phyloP scores from a whole-genome alignment of 2,113 vertebrate species.

The Poecile atricapillus region DNA sequence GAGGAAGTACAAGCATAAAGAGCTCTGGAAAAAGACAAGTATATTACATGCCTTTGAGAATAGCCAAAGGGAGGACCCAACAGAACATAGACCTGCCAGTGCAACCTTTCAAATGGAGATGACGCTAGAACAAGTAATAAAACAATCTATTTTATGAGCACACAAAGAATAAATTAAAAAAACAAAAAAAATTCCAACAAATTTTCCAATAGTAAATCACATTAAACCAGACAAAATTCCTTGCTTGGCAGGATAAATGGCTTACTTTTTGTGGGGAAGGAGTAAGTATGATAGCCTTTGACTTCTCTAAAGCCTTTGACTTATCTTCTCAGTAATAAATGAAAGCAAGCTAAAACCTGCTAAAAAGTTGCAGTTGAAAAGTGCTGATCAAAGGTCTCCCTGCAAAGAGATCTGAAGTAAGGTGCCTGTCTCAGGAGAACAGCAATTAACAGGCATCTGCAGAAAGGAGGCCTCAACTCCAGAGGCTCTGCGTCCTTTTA shows the following conservation, averaged over 20 bases:
- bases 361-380: neutral
- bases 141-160: neutral
- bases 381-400: neutral
- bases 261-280: neutral
- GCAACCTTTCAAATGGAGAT: neutral
- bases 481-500: conserved; percentile 23
- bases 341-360: neutral
- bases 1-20: neutral
- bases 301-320: neutral
- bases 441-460: conserved; percentile 65
- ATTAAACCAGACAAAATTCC: neutral
- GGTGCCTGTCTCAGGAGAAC: conserved; percentile 46
- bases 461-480: conserved; percentile 3
- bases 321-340: neutral
- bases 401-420: neutral
- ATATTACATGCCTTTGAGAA: neutral
- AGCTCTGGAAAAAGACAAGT: neutral
- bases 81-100: neutral
- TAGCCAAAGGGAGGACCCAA: neutral
- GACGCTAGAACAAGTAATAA: neutral
- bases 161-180: neutral
- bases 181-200: neutral
- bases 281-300: neutral
- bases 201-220: neutral
- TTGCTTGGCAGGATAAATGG: neutral